Conservation (phyloP, 2,888 invertebrate species). For the Dryomyza anilis region DNA sequence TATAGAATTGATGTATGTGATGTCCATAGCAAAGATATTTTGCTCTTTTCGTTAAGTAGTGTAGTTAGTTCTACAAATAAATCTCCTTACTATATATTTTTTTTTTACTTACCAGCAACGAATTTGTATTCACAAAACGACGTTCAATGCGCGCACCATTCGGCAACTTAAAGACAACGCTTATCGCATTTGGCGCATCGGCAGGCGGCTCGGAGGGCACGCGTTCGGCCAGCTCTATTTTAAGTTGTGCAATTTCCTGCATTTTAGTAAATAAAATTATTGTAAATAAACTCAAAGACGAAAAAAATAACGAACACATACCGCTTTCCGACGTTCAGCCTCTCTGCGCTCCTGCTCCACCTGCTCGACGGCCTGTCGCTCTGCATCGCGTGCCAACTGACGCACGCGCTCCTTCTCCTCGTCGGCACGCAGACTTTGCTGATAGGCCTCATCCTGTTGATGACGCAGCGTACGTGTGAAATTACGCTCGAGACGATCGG, state of each 20-base stretch:
- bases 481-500: slow-evolving; percentile 82
- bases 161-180: slow-evolving; percentile 89
- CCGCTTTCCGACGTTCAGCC: slow-evolving; percentile 63
- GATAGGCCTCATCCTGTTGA: slow-evolving; percentile 93
- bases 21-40: too few species aligned
- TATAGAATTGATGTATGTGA: too few species aligned
- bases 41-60: too few species aligned
- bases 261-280: background rate
- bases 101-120: slow-evolving; percentile 82
- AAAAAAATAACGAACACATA: slow-evolving; percentile 28
- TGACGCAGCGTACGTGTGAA: slow-evolving; percentile 84
- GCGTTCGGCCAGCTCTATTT: slow-evolving; percentile 68
- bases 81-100: too few species aligned
- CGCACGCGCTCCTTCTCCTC: slow-evolving; percentile 88
- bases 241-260: slow-evolving; percentile 70
- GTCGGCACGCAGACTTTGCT: slow-evolving; percentile 87
- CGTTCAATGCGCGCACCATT: slow-evolving; percentile 86
- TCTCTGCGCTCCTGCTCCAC: slow-evolving; percentile 63
- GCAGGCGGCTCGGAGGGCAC: slow-evolving; percentile 79
- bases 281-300: background rate
- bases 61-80: too few species aligned
- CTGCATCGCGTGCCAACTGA: slow-evolving; percentile 66
- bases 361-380: slow-evolving; percentile 63
- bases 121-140: slow-evolving; percentile 80
- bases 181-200: slow-evolving; percentile 73